A percentile compares a stretch with the other conserved stretches of the same genome.
Conservation (phyloP, 2,888 invertebrate species). For the Stramonita haemastoma region DNA sequence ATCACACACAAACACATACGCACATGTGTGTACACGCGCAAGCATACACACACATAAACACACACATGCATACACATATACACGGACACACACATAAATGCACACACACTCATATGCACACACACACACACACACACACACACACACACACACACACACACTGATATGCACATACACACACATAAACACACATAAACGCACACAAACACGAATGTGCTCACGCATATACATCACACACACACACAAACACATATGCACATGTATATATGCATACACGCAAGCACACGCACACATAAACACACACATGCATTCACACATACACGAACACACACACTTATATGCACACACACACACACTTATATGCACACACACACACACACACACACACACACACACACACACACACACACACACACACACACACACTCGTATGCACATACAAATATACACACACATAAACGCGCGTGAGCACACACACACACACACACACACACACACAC, state of each 20-base stretch:
- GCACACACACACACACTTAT: too few species aligned
- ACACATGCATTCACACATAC: too few species aligned
- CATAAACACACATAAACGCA: too few species aligned
- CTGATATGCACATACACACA: too few species aligned
- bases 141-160: too few species aligned
- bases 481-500: too few species aligned
- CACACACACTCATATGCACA: too few species aligned
- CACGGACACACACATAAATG: background rate
- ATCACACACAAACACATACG: conserved; percentile 23
- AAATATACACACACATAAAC: background rate
- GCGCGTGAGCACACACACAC: background rate
- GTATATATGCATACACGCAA: background rate
- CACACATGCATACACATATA: background rate
- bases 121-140: too few species aligned
- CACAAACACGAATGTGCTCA: background rate
- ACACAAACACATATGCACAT: background rate
- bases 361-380: conserved; percentile 6
- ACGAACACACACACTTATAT: too few species aligned
- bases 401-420: background rate
- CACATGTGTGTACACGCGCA: background rate
- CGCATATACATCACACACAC: conserved; percentile 23
- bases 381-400: conserved; percentile 28
- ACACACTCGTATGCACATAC: background rate
- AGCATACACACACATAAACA: background rate
- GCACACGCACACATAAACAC: too few species aligned